Evolutionary conservation across 2,888 invertebrate species (phyloP), one percentile per base, ranked within the genome.

Genomic region (Andrena flavipes): DNA sequence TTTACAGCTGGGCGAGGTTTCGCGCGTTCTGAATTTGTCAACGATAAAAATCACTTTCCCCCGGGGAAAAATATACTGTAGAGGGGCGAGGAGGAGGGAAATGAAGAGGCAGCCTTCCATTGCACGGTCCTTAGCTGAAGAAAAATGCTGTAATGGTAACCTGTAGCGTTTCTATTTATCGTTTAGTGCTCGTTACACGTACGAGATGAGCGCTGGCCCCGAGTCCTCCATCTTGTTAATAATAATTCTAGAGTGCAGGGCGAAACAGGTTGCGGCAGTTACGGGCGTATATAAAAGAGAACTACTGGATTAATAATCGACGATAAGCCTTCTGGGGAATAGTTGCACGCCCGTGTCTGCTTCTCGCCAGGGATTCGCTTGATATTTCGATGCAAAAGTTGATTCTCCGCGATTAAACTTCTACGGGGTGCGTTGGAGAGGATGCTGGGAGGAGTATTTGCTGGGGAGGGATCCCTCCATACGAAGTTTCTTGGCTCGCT

Each of bases 271-370:
- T 84, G 60, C 79, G 71, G 72, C 65, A 48, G 60, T 81, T 77
- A 76, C 78, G 80, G 42, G 23, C 73, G 80, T 29, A 30, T 69
- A 77, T 80, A 85, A 86, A 88, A 77, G 82, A 82, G 62, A 79
- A 85, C 81, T 78, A 79, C 70, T 69, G 82, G 84, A 87, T 87
- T 87, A 88, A 88, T 87, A 84, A 87, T 82, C 72, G 80, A 49
- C 68, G 80, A 80, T 76, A 69, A 80, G 76, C 76, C 80, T 80
- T 70, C 82, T 69, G 49, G 78, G 63, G 67, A 77, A 79, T 74
- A 73, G 84, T 76, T 76, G 60, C 67, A 42, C 76, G 68, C 51
- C 51, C 70, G 64, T 42, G 42, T 79, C 35, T 16, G 63, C 63
- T 63, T 42, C 35, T 42, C 42, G 23, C 33, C 33, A 10, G 42